These are phyloP conservation scores for Noctua pronuba DNA, from an alignment of 2,888 invertebrate genomes.

Conservation along the genomic window DNA sequence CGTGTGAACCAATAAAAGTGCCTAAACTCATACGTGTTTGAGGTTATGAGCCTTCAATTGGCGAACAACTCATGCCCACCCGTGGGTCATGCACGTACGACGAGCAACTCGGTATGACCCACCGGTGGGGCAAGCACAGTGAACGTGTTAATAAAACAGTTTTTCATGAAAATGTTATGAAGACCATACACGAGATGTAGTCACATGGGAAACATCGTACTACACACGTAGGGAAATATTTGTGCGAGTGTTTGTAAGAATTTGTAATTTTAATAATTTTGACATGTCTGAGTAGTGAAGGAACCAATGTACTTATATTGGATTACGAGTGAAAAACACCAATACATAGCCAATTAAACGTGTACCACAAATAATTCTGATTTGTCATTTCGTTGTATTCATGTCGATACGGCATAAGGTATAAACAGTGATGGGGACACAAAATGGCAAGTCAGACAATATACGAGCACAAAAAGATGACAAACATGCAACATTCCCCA, in stretches of 20 bases:
- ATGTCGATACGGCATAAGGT: conserved; percentile 27
- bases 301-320: conserved; percentile 74
- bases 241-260: conserved; percentile 53
- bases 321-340: conserved; percentile 64
- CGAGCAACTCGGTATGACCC: no score
- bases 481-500: conserved; percentile 89
- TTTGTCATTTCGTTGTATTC: conserved; percentile 68
- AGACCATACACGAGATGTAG: conserved; percentile 40
- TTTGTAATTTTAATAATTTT: conserved; percentile 60
- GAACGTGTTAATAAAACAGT: conserved; percentile 22
- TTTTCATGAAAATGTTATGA: conserved; percentile 49
- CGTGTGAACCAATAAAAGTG: no score
- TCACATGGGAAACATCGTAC: conserved; percentile 47
- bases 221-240: conserved; percentile 54
- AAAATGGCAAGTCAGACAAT: conserved; percentile 77
- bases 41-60: no score
- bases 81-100: no score
- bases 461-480: conserved; percentile 75
- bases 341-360: conserved; percentile 75
- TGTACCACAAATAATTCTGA: conserved; percentile 67
- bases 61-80: no score
- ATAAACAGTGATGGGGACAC: conserved; percentile 40
- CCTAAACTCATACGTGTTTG: no score
- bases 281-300: conserved; percentile 51
- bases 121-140: no score